Evolutionary conservation across 2,888 invertebrate genomes (phyloP).

Genomic region (Nebria salina): DNA sequence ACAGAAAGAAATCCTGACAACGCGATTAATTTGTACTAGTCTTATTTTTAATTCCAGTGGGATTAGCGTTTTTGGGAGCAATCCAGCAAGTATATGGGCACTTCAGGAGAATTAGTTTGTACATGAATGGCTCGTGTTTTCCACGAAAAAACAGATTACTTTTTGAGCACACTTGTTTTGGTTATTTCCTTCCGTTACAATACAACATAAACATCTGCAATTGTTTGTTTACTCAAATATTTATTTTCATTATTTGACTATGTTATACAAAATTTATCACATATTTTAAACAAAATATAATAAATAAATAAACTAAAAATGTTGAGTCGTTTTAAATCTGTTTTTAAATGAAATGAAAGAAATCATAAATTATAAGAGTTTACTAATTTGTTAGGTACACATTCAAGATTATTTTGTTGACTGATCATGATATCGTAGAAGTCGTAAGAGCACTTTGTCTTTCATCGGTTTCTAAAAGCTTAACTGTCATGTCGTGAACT

Average conservation of each 20-base stretch:
- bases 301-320: too few relatives aligned
- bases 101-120: slow-evolving; percentile 40
- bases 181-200: not conserved
- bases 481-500: slow-evolving; percentile 42
- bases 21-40: slow-evolving; percentile 46
- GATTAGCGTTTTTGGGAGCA: slow-evolving; percentile 45
- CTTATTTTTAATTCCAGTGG: slow-evolving; percentile 44
- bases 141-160: slow-evolving; percentile 40
- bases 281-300: too few relatives aligned
- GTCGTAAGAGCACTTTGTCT: slow-evolving; percentile 24
- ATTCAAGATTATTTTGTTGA: slow-evolving; percentile 12
- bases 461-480: slow-evolving; percentile 39
- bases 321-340: too few relatives aligned
- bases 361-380: too few relatives aligned
- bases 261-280: not conserved
- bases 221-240: not conserved
- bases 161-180: slow-evolving; percentile 13
- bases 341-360: too few relatives aligned
- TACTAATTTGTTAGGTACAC: too few relatives aligned
- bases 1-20: slow-evolving; percentile 38
- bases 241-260: not conserved
- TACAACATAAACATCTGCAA: not conserved
- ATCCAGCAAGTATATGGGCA: slow-evolving; percentile 45
- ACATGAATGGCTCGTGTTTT: slow-evolving; percentile 43
- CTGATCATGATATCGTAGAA: not conserved